phyloP scores from a whole-genome alignment of 2,113 vertebrate species.

The Nanorana parkeri region DNA sequence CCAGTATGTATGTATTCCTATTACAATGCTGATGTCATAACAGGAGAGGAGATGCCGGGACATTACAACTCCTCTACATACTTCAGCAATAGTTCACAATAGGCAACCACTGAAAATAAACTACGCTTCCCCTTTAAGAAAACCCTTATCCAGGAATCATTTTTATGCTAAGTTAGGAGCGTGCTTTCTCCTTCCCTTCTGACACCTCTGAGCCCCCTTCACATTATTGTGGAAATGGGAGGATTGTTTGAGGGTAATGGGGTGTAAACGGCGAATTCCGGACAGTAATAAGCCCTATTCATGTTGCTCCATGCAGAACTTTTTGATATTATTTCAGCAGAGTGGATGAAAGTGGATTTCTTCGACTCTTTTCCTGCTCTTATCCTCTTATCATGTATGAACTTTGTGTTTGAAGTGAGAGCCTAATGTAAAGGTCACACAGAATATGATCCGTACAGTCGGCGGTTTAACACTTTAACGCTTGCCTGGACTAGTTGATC shows the following conservation, averaged over 20 bases:
- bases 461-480: background rate
- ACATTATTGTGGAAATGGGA: conserved; percentile 57
- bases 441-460: background rate
- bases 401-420: conserved; percentile 27
- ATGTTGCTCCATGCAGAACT: conserved; percentile 53
- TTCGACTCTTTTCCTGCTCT: conserved; percentile 54
- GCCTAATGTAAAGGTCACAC: conserved; percentile 39
- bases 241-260: conserved; percentile 58
- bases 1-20: no score
- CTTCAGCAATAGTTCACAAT: no score
- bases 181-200: conserved; percentile 53
- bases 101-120: no score
- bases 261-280: conserved; percentile 60
- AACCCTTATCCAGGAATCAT: no score
- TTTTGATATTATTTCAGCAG: conserved; percentile 34
- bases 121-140: no score
- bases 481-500: background rate
- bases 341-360: conserved; percentile 59
- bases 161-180: no score
- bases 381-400: conserved; percentile 22
- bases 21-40: no score
- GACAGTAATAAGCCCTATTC: conserved; percentile 57
- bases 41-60: no score
- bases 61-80: no score
- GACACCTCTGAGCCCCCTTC: conserved; percentile 58